Percentiles rank a stretch among this genome's conserved stretches.
These are phyloP conservation scores for Myocastor coypus DNA, from an alignment of 2,113 vertebrate genomes.

Conservation along the genomic window DNA sequence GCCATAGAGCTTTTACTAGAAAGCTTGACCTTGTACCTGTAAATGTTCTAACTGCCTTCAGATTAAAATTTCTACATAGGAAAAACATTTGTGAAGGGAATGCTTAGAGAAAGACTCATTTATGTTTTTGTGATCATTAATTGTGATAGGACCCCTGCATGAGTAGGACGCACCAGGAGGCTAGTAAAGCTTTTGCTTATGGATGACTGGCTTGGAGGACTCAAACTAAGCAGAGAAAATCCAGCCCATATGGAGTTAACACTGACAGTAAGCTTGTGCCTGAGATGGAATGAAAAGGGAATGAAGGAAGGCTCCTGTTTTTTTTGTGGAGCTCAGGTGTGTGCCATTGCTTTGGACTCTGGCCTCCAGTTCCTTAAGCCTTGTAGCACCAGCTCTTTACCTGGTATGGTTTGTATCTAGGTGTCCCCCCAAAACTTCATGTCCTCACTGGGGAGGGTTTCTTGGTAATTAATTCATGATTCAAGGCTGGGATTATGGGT, in stretches of 20 bases:
- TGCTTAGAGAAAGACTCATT: background rate
- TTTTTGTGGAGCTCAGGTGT: background rate
- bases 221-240: background rate
- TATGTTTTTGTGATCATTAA: background rate
- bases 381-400: background rate
- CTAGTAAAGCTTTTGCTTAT: background rate
- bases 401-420: too few relatives aligned
- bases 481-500: too few relatives aligned
- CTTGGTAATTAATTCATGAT: too few relatives aligned
- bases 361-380: background rate
- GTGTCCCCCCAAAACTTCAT: too few relatives aligned
- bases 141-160: background rate
- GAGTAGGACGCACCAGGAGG: background rate
- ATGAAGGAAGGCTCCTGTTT: background rate
- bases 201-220: too few relatives aligned
- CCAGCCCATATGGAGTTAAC: background rate
- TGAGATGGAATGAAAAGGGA: background rate
- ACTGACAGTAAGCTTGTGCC: background rate
- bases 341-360: background rate
- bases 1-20: too few relatives aligned
- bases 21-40: too few relatives aligned
- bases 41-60: too few relatives aligned
- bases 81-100: background rate
- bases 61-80: background rate
- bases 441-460: too few relatives aligned